Evolutionary conservation across 2,113 vertebrate genomes (phyloP).

Genomic region (Coptodon bakossiorum): DNA sequence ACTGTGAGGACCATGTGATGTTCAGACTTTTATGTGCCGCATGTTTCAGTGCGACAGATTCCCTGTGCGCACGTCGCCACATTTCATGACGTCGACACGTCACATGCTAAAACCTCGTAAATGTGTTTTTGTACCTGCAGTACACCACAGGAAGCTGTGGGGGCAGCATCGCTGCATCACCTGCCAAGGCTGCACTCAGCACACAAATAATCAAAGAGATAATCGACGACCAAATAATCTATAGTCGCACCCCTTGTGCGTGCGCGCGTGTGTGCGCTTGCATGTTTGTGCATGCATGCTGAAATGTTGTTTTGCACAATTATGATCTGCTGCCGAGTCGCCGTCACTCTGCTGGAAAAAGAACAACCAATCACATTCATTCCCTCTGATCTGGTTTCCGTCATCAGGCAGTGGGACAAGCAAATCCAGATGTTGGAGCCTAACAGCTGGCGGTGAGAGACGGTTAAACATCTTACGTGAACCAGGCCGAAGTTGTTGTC

Average conservation of each 20-base stretch:
- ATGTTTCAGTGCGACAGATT: not conserved
- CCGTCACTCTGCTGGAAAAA: not conserved
- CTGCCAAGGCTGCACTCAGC: not conserved
- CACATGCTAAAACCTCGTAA: not conserved
- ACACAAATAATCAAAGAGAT: not conserved
- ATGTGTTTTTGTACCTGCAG: not conserved
- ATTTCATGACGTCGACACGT: fast-evolving
- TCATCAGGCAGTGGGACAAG: not conserved
- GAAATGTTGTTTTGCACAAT: not conserved
- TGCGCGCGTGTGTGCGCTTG: fast-evolving
- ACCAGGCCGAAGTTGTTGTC: conserved; percentile 85
- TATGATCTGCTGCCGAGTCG: not conserved
- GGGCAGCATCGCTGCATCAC: not conserved
- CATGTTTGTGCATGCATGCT: fast-evolving
- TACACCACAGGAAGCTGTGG: not conserved
- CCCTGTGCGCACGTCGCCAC: fast-evolving
- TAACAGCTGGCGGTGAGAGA: not conserved
- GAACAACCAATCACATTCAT: not conserved
- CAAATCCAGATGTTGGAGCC: not conserved
- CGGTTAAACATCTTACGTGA: conserved; percentile 72
- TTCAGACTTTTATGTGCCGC: not conserved
- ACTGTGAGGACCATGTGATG: not conserved
- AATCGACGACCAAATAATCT: not conserved
- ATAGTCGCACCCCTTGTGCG: fast-evolving
- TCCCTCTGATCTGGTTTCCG: not conserved